These are phyloP conservation scores for Ischnura elegans DNA, from an alignment of 2,888 invertebrate species.

Conservation along the genomic window DNA sequence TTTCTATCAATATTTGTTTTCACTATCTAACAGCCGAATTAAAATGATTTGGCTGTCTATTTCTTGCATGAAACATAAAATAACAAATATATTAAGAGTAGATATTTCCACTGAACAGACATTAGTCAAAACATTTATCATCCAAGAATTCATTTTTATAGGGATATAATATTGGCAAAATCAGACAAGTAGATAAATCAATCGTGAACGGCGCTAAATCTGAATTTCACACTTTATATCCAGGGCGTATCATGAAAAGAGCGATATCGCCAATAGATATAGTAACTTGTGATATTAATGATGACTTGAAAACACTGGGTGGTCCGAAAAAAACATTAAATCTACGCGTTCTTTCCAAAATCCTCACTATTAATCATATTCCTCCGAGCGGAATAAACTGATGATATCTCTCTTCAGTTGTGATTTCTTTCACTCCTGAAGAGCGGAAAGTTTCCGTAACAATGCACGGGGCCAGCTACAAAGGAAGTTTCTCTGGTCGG, in stretches of 20 bases:
- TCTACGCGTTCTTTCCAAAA: not conserved
- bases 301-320: not conserved
- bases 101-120: not conserved
- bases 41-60: no score
- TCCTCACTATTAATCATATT: conserved; percentile 15
- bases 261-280: not conserved
- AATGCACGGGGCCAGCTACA: not conserved
- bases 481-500: not conserved
- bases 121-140: not conserved
- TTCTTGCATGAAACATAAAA: no score
- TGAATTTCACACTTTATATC: no score
- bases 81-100: not conserved
- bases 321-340: not conserved
- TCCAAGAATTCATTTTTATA: not conserved
- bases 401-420: not conserved
- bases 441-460: not conserved
- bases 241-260: not conserved
- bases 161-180: not conserved
- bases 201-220: no score
- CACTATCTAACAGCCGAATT: not conserved
- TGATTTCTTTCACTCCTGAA: not conserved
- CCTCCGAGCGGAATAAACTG: not conserved
- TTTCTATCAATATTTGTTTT: not conserved
- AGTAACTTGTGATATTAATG: not conserved
- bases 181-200: no score